Percentiles rank a stretch among this genome's conserved stretches.
Evolutionary conservation across 37 sponge, comb jelly and placozoan genomes (phyloP).

Genomic region (Ianthella basta): DNA sequence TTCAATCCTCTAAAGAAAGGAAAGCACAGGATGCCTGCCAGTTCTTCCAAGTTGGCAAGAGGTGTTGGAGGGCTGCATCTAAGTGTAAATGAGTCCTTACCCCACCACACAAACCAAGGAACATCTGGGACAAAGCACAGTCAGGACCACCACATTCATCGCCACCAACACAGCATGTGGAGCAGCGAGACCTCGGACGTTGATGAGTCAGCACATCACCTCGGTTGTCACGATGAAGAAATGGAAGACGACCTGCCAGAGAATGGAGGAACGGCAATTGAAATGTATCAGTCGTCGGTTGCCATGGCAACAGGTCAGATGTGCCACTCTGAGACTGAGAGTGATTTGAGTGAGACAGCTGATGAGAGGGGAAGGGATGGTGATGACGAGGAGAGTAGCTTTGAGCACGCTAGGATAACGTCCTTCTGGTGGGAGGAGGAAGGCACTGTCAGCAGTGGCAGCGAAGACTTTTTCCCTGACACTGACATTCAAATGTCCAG

Average conservation of each 20-base stretch:
- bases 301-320: background rate
- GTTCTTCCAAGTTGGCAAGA: no score
- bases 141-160: no score
- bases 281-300: background rate
- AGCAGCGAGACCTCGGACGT: no score
- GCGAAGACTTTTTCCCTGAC: background rate
- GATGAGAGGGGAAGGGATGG: conserved; percentile 76
- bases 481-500: conserved; percentile 22
- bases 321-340: conserved; percentile 39
- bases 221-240: background rate
- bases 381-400: conserved; percentile 86
- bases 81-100: no score
- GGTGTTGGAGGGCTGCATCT: no score
- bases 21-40: background rate
- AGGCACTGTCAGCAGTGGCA: background rate
- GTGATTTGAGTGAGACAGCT: conserved; percentile 71
- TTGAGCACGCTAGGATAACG: conserved; percentile 30
- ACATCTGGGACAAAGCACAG: no score
- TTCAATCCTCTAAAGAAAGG: conserved; percentile 17
- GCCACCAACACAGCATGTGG: no score
- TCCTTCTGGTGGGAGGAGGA: conserved; percentile 35
- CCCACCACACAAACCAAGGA: no score
- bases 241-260: conserved; percentile 29
- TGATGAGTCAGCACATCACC: no score
- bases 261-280: background rate